Base-by-base conservation (phyloP, 1,140 invertebrate species). In the Leptopilina clavipes region DNA sequence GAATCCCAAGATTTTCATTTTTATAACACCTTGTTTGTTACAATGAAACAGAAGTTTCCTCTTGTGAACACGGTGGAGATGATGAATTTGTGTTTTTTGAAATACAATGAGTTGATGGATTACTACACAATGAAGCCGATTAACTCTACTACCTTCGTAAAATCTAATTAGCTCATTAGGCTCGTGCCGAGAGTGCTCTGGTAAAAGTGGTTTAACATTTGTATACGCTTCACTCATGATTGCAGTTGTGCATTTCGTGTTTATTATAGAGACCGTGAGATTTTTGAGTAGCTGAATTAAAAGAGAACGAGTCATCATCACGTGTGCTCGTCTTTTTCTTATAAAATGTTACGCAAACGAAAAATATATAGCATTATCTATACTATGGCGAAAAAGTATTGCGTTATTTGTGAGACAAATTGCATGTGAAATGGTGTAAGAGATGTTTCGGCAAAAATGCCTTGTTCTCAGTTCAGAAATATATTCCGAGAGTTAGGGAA, bases 311-410 rank as follows among this genome's bases (percentile, higher is more conserved):
- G 78, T 78, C 65, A 45, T 77, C 74, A 76, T 76, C n/a, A 72
- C 43, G 74, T 45, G 74, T 82, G 74, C 74, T 80, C 75, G 79
- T 81, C 76, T 82, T 81, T 81, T 80, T 81, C 78, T 79, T 82
- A 85, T 79, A 82, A 83, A 84, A 65, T 85, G 87, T 88, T 88
- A 87, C 85, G 84, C 86, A 88, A 87, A 88, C 78, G 37, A 6
- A n/a, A n/a, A n/a, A n/a, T n/a, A n/a, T n/a, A n/a, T 6, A 40
- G 5, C 9, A 40, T 40, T 79, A 81, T 79, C 75, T 78, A 74
- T 52, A 59, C 59, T 76, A 72, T 79, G 75, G 70, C 74, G 52
- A 19, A 44, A 31, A 43, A 71, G 77, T 72, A 73, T 83, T 81
- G 44, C 76, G 75, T 84, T 83, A 82, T 72, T 82, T 84, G 73